phyloP scores from a whole-genome alignment of 2,113 vertebrate genomes.

The Bathybates hornii region DNA sequence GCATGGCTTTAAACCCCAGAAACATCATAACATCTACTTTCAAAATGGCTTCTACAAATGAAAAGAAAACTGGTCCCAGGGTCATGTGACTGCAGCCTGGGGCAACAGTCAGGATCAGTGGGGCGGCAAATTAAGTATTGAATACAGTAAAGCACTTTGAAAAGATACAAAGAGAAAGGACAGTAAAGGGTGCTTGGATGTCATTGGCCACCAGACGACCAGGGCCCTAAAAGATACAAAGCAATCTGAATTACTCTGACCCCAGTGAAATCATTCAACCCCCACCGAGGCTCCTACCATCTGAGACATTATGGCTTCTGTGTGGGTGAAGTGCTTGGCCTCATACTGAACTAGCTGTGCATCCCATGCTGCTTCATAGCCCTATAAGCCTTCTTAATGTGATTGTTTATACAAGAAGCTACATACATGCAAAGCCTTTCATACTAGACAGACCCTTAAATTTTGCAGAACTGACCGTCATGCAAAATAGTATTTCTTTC shows the following conservation, averaged over 20 bases:
- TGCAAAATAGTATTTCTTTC: background rate
- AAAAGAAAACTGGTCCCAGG: constrained; percentile 5
- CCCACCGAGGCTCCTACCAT: constrained; percentile 40
- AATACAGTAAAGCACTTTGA: constrained; percentile 36
- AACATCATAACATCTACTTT: background rate
- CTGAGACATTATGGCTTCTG: constrained; percentile 53
- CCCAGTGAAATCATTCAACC: constrained; percentile 30
- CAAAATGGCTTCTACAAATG: constrained; percentile 47
- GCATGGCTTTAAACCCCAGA: background rate
- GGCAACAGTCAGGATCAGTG: constrained; percentile 47
- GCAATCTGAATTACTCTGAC: constrained; percentile 33
- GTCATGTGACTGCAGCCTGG: constrained; percentile 28
- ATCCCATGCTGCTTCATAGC: constrained; percentile 34
- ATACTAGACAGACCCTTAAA: background rate
- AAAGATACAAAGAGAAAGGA: constrained; percentile 43
- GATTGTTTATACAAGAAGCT: background rate
- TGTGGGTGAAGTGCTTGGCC: constrained; percentile 48
- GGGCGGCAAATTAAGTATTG: constrained; percentile 65
- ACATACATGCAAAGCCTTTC: background rate
- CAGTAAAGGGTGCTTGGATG: background rate
- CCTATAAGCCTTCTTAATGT: constrained; percentile 19
- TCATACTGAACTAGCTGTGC: constrained; percentile 37
- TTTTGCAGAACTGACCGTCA: background rate
- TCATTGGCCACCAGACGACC: constrained; percentile 1
- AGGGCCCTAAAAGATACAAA: constrained; percentile 15